Base-by-base conservation (phyloP, 2,797 vertebrate species). In the Tympanoctomys barrerae region DNA sequence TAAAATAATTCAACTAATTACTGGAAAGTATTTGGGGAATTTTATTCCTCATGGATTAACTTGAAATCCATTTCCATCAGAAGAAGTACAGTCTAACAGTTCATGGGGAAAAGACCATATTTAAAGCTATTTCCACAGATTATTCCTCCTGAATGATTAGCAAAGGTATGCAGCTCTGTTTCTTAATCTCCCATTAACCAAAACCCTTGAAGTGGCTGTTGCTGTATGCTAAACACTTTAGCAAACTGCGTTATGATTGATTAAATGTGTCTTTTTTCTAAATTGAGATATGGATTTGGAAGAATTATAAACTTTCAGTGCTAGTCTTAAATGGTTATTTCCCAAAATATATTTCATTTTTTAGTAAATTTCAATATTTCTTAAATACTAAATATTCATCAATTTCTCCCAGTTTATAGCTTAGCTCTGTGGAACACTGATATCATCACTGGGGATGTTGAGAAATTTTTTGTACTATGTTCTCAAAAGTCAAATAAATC, bases 141-240 rank as follows among this genome's bases (percentile, higher is more conserved):
- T 90, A 54, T 18, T 70, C 31, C 88, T 95, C 94, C 33, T 77
- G 87, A 93, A 31, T 95, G 94, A 90, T 89, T 94, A 89, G 85
- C 71, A 84, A 68, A 73, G 61, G 13, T 26, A 57, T 93, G 87
- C 77, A 95, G 85, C 33, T 92, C 61, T 82, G 77, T 93, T 89
- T 93, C 61, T 87, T 95, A 97, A 94, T 82, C 54, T 49, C 28
- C 31, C 46, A 66, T 94, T 96, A 97, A 86, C 77, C 62, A 61
- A 89, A 96, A 96, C 7, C 42, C 52, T 96, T 82, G 85, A 90
- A 54, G 54, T 90, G 80, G 19, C 42, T 87, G 33, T 52, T 94
- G 84, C 71, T 87, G 19, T 91, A 64, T 77, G 81, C 66, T 89
- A 84, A 84, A 46, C 52, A 77, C 59, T 33, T 46, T 81, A 87